These are phyloP conservation scores for Sphinx pinastri DNA, from an alignment of 2,888 invertebrate genomes.

Conservation along the genomic window DNA sequence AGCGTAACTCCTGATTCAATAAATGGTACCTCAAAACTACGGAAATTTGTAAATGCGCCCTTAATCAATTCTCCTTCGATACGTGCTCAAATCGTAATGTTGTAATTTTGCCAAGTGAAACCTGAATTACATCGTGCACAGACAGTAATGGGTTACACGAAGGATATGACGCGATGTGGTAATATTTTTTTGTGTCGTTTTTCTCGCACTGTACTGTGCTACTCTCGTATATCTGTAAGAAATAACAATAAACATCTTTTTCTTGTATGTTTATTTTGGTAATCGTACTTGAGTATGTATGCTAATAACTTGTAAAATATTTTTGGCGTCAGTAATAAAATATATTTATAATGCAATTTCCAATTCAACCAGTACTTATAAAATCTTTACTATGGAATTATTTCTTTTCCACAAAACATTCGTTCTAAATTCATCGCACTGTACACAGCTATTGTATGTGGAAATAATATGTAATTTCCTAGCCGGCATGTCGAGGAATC, in stretches of 20 bases:
- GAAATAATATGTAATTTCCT: constrained; percentile 19
- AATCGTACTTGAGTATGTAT: background rate
- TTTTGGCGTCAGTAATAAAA: background rate
- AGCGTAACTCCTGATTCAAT: too few species aligned
- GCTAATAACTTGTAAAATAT: background rate
- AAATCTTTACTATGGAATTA: background rate
- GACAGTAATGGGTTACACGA: constrained; percentile 47
- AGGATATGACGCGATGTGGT: constrained; percentile 45
- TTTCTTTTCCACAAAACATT: background rate
- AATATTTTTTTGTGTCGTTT: constrained; percentile 40
- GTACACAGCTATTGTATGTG: constrained; percentile 6
- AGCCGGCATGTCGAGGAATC: constrained; percentile 14
- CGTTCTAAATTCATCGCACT: background rate
- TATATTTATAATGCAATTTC: background rate
- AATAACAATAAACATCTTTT: constrained; percentile 17
- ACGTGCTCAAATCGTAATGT: constrained; percentile 36
- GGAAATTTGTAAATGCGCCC: too few species aligned
- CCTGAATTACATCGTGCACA: constrained; percentile 47
- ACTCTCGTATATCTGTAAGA: constrained; percentile 15
- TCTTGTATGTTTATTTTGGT: background rate
- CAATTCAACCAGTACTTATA: too few species aligned
- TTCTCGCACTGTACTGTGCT: constrained; percentile 38
- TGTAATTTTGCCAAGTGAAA: constrained; percentile 41
- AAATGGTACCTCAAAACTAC: too few species aligned
- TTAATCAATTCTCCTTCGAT: constrained; percentile 46